A percentile compares a stretch with the other conserved stretches of the same genome.
phyloP scores from a whole-genome alignment of 2,113 vertebrate species.

The Passer domesticus region DNA sequence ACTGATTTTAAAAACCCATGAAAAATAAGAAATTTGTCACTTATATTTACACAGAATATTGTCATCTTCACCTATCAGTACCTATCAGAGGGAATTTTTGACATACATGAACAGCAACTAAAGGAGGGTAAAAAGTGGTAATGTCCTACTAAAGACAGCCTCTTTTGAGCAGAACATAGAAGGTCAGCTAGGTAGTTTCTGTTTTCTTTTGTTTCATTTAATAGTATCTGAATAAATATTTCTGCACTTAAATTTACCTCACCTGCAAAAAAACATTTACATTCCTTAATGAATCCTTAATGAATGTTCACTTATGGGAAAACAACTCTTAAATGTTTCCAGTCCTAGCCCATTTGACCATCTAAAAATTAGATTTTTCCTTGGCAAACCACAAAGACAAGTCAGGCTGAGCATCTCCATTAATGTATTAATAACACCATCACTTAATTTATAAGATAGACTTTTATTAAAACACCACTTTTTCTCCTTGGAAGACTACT shows the following conservation, averaged over 20 bases:
- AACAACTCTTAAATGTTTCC: not conserved
- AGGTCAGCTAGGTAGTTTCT: not conserved
- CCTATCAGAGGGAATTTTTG: not conserved
- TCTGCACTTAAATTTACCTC: not conserved
- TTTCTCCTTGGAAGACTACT: not conserved
- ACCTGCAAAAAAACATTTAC: not conserved
- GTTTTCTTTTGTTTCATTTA: not conserved
- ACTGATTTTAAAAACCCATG: not conserved
- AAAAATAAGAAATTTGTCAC: not conserved
- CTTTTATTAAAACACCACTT: not conserved
- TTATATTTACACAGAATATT: not conserved
- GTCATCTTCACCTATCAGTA: not conserved
- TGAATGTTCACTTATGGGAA: not conserved
- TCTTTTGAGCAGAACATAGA: not conserved
- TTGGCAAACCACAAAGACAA: not conserved
- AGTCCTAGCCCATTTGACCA: not conserved
- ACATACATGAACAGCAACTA: not conserved
- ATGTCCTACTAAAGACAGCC: not conserved
- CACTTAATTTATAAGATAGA: not conserved
- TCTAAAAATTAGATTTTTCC: not conserved
- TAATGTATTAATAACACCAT: constrained; percentile 12
- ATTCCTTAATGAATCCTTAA: not conserved
- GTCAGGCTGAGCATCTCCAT: constrained; percentile 1
- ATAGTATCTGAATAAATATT: not conserved
- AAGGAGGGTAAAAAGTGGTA: not conserved